Percentiles rank a stretch among this genome's conserved stretches.
Evolutionary conservation across 2,113 vertebrate genomes (phyloP).

Genomic region (Eclectus roratus): DNA sequence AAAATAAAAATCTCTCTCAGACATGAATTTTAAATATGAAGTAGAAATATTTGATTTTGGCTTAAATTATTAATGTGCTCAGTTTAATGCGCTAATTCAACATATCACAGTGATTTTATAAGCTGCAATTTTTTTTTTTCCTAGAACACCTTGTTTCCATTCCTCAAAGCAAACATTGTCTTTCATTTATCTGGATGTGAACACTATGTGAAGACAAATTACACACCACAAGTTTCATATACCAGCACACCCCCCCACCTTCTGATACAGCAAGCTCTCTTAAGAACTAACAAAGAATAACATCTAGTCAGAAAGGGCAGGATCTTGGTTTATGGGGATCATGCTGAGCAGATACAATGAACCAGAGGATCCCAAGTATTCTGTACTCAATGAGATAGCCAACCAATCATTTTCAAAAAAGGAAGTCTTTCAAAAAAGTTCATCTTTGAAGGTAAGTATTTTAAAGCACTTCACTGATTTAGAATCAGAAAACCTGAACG

Average conservation of each 20-base stretch:
- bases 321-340: neutral
- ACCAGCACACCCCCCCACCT: fast-evolving
- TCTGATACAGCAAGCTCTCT: neutral
- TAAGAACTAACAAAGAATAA: neutral
- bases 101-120: neutral
- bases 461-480: neutral
- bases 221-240: neutral
- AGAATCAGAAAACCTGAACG: neutral
- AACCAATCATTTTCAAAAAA: neutral
- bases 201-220: neutral
- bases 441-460: neutral
- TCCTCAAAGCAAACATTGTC: neutral
- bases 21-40: neutral
- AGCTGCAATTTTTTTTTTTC: neutral
- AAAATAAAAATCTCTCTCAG: neutral
- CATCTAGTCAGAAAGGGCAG: neutral
- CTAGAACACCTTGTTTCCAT: neutral
- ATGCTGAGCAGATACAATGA: neutral
- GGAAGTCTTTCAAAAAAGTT: neutral
- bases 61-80: neutral
- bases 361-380: neutral
- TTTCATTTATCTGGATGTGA: neutral
- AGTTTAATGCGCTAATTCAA: neutral
- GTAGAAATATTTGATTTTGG: constrained; percentile 12
- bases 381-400: neutral